Evolutionary conservation across 37 sponge, comb jelly and placozoan species (phyloP), one percentile per base, ranked within the genome.

Genomic region (Theonella swinhoei): DNA sequence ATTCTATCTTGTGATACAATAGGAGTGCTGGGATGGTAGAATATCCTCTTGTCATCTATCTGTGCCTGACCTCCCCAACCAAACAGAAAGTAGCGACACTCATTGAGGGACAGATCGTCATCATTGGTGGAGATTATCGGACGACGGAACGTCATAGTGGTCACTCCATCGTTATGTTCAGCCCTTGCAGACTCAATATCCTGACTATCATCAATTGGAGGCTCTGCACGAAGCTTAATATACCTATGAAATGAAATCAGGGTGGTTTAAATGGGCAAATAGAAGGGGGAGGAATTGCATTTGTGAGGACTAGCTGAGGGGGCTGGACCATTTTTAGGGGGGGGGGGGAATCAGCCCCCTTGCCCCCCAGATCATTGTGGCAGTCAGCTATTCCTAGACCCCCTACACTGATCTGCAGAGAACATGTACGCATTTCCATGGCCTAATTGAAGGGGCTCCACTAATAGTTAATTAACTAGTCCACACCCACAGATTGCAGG

Each of bases 131-230:
- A 11, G 33, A 19, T 37, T 24, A 85, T 43, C 23, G 87, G 78
- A 26, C 91, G 87, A 20, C 62, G 75, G 68, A 90, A 90, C 3
- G 42, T 63, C 43, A 90, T 22, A 0, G 80, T 80, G 20, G 73
- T 85, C 62, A 63, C 8, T 11, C 87, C 83, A 28, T 81, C 41
- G 3, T 70, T 54, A 42, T 39, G 42, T 0, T 37, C 30, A 14
- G 64, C 87, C 3, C 42, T 37, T 31, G 75, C 32, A 0, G 68
- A 34, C 0, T 17, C 25, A n/a, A 90, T 32, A 67, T 81, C 40
- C 30, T 76, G 64, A 20, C 24, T 75, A 38, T 20, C 42, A 85
- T 90, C 91, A 72, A 85, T 65, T 14, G 72, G 72, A 4, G 91
- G 87, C 38, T 73, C 38, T 0, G 41, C 42, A 32, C 80, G 33